Conservation (phyloP, 2,797 vertebrate species). For the Nannoperca obscura region DNA sequence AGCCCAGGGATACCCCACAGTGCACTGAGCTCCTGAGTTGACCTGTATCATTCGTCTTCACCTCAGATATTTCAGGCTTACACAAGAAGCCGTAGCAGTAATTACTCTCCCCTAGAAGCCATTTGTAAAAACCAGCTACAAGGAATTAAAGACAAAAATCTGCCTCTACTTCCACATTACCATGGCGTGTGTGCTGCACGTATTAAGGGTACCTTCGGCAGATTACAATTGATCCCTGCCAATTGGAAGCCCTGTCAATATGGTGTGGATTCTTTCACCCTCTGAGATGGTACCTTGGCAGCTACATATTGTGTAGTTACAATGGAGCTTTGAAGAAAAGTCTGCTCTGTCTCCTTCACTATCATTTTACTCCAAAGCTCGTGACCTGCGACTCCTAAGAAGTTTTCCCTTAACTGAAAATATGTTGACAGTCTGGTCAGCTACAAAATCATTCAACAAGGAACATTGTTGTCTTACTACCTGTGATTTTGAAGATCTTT, state of each 20-base stretch:
- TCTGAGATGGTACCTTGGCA: slow-evolving; percentile 37
- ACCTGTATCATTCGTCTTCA: slow-evolving; percentile 32
- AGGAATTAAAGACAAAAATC: slow-evolving; percentile 22
- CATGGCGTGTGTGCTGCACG: slow-evolving; percentile 36
- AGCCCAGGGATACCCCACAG: slow-evolving; percentile 29
- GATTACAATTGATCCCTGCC: slow-evolving; percentile 50
- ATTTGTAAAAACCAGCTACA: slow-evolving; percentile 30
- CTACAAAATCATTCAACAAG: not conserved
- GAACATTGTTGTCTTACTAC: not conserved
- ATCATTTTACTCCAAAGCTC: not conserved
- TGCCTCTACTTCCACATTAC: slow-evolving; percentile 33
- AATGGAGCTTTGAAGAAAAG: slow-evolving; percentile 26
- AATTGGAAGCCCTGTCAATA: slow-evolving; percentile 36
- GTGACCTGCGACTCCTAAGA: not conserved
- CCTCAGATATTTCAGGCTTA: slow-evolving; percentile 13
- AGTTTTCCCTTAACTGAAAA: not conserved
- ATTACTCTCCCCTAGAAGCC: slow-evolving; percentile 42
- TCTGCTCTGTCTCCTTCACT: slow-evolving; percentile 12
- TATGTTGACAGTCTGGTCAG: not conserved
- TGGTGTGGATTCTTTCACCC: slow-evolving; percentile 30
- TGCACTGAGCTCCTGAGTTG: not conserved
- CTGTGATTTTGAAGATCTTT: not conserved
- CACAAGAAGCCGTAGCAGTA: slow-evolving; percentile 40
- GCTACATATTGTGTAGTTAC: slow-evolving; percentile 33
- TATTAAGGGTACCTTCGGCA: slow-evolving; percentile 32